Base-by-base conservation (phyloP, 1,140 invertebrate genomes). In the Apis cerana region DNA sequence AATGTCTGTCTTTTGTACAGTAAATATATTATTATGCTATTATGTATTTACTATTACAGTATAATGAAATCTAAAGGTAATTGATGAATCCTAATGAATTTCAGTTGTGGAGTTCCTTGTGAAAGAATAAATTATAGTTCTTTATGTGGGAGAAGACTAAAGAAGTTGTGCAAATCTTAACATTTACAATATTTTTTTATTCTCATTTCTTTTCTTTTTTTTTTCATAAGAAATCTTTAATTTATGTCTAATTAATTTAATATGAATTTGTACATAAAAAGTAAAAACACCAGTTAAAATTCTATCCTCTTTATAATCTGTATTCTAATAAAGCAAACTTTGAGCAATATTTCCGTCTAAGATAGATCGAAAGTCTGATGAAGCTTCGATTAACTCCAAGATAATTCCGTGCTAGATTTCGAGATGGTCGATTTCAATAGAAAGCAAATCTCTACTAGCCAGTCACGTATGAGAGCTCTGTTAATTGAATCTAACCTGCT, bases 31-130 rank as follows among this genome's bases (percentile, higher is more conserved):
- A 70, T 70, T 70, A 70, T 48, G 48, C 48, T 27, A 23, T 54
- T 5, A 43, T 43, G 5, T 12, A 11, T 17, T 50, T 19, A 71
- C 69, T 43, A 72, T 43, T 72, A 58, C 56, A n/a, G 19, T 58
- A 72, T 58, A 58, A 72, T 72, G 70, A 58, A 72, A 52, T 15
- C 19, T 5, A 54, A 58, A 72, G 54, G 27, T 58, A 54, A 54
- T 58, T 58, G 70, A 58, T 72, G 70, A 72, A 58, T 72, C 8
- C 19, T 58, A 58, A 72, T 58, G 27, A 33, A 58, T 58, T 21
- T 58, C 70, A 33, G 13, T 15, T 9, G 19, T n/a, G n/a, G n/a
- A 43, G 19, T 58, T 72, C 27, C 70, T 72, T 19, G 8, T 19
- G 19, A 12, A 15, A 56, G 23, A 56, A 12, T 17, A 23, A 71